Base-by-base conservation (phyloP, 2,797 vertebrate genomes). In the Buphagus erythrorhynchus region DNA sequence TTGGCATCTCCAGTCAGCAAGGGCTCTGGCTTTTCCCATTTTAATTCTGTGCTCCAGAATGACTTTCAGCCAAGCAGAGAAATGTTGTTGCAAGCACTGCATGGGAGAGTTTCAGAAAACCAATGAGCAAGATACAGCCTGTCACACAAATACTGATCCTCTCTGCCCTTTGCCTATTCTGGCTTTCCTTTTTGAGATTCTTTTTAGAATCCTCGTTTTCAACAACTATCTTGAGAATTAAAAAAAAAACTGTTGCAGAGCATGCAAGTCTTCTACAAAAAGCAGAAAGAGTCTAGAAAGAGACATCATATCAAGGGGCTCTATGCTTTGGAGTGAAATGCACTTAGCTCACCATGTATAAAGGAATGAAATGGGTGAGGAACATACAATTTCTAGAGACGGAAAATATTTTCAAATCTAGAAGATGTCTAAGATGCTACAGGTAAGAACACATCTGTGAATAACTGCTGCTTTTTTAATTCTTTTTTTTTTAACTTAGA, bases 1-100 rank as follows among this genome's bases (percentile, higher is more conserved):
- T 52, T 99, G 98, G 82, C 97, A 98, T 96, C 98, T 99, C 99
- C 99, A 99, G 91, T 99, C 97, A 55, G 97, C 99, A 46, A 99
- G 95, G 9, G 98, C 98, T 68, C 93, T 98, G 59, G 99, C 99
- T 98, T 99, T 99, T 36, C 98, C 99, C 97, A 98, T 97, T 78
- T 97, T 97, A 74, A 99, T 97, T 96, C 98, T 98, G 57, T 85
- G 95, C 75, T 99, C 98, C 96, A 99, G 94, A 95, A 99, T 96
- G 73, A 98, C 95, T 43, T 98, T 98, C 94, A 98, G 98, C 99
- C 99, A 99, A 76, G 97, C 97, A 46, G 99, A 99, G 96, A 99
- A 99, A 98, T 99, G 98, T 54, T 43, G 98, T 89, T 98, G 99
- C 91, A 99, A 97, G 97, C 98, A 98, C 99, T 99, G 87, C 57